These are phyloP conservation scores for Tetramorium simillimum DNA, from an alignment of 1,140 invertebrate genomes.

Conservation along the genomic window DNA sequence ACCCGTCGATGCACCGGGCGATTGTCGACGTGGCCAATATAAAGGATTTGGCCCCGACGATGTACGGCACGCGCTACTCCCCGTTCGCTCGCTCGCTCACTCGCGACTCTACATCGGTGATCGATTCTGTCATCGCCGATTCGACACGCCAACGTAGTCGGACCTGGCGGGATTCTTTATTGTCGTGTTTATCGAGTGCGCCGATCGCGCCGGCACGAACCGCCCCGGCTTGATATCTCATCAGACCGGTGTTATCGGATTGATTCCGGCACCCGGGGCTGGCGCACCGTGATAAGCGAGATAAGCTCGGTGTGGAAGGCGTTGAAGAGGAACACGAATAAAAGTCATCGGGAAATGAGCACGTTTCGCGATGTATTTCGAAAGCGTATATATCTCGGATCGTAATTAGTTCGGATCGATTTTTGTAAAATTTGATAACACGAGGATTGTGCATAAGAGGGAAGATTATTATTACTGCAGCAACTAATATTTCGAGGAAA, in stretches of 20 bases:
- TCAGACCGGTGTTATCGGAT: conserved; percentile 58
- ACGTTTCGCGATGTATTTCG: not conserved
- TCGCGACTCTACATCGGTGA: conserved; percentile 25
- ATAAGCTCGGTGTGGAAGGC: conserved; percentile 21
- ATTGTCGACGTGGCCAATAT: conserved; percentile 28
- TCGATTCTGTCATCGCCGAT: conserved; percentile 56
- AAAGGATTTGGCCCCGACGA: conserved; percentile 29
- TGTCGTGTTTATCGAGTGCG: conserved; percentile 62
- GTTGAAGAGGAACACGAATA: not conserved
- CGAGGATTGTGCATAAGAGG: not conserved
- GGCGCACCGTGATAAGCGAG: conserved; percentile 22
- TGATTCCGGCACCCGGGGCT: conserved; percentile 48
- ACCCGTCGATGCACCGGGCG: conserved; percentile 10
- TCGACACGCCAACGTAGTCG: conserved; percentile 46
- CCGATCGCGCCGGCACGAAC: conserved; percentile 44
- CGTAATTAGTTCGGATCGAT: not conserved
- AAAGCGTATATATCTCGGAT: not conserved
- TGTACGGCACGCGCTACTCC: conserved; percentile 12
- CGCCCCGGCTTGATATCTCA: conserved; percentile 58
- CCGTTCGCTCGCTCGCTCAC: not conserved
- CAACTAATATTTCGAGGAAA: not conserved
- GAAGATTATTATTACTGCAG: not conserved
- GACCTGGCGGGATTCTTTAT: conserved; percentile 61
- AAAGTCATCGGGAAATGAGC: conserved; percentile 8
- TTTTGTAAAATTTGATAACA: not conserved